phyloP scores from a whole-genome alignment of 1,140 invertebrate species.

The Hormaphis cornu region DNA sequence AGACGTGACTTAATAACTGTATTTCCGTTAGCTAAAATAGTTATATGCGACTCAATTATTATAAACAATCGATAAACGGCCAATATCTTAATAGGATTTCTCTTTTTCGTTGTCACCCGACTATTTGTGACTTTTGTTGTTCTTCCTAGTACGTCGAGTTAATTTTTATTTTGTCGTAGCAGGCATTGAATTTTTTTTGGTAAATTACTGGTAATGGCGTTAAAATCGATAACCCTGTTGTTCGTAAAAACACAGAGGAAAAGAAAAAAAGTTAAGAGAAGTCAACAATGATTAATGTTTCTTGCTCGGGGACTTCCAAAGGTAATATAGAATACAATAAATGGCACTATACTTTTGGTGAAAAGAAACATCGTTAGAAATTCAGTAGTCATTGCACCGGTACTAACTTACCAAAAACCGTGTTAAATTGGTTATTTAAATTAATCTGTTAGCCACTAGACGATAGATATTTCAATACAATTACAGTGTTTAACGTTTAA shows the following conservation, averaged over 20 bases:
- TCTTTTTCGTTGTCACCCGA: too few relatives aligned
- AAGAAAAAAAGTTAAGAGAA: not conserved
- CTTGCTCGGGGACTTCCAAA: not conserved
- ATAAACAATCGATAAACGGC: too few relatives aligned
- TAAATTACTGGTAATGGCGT: not conserved
- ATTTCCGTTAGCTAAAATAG: too few relatives aligned
- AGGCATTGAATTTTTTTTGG: not conserved
- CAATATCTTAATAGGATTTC: too few relatives aligned
- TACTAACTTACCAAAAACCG: too few relatives aligned
- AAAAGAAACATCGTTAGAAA: not conserved
- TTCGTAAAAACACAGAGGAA: not conserved
- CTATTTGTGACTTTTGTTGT: too few relatives aligned
- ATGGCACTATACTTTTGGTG: not conserved
- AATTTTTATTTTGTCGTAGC: too few relatives aligned
- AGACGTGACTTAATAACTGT: too few relatives aligned
- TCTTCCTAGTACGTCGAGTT: too few relatives aligned
- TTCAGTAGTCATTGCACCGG: not conserved
- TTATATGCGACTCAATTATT: too few relatives aligned
- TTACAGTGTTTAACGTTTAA: not conserved
- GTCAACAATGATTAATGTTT: not conserved
- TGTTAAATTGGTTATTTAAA: slow-evolving; percentile 19
- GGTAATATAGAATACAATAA: not conserved
- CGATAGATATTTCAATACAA: too few relatives aligned
- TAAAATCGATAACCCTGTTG: not conserved
- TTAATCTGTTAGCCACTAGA: not conserved